Evolutionary conservation across 2,797 vertebrate species (phyloP), one percentile per base, ranked within the genome.

Genomic region (Epinephelus awoara): DNA sequence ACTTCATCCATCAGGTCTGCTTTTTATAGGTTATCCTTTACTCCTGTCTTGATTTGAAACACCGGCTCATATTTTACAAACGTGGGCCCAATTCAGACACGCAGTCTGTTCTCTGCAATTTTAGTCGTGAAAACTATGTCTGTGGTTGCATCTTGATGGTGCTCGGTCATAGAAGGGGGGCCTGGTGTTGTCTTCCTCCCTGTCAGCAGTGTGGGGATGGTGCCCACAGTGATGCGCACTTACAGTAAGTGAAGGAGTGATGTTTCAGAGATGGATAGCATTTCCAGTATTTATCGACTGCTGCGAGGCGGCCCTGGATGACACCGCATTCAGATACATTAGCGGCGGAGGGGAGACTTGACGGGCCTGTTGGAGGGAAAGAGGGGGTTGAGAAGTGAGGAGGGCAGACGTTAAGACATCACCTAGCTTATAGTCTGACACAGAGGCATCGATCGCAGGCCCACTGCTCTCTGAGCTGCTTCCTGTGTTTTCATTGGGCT

Each of bases 181-280:
- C 75, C 77, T 52, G 92, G 91, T 92, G 88, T 93, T 89, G 87
- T 89, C 88, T 92, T 91, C 90, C 92, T 90, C 85, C 80, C 76
- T 89, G 92, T 93, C 92, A 94, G 91, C 91, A 90, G 77, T 63
- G 85, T 46, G 62, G 80, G 84, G 87, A 88, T 82, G 84, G 67
- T 87, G 93, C 91, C 91, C 92, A 67, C 77, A 67, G 67, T 93
- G 92, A 93, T 91, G 90, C 90, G 56, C 89, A 88, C 91, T 96
- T 96, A 95, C 95, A 92, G 95, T 95, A 96, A 96, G 91, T 92
- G 91, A 94, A 91, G 93, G 95, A 93, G 92, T 95, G 95, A 93
- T 94, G 92, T 96, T 95, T 94, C 94, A 94, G 87, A 92, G 94
- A 95, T 93, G 94, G 95, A 93, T 95, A 93, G 89, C 91, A 70